A percentile compares a stretch with the other conserved stretches of the same genome.
Conservation (phyloP, 1,140 invertebrate species). For the Drosophila dunni region DNA sequence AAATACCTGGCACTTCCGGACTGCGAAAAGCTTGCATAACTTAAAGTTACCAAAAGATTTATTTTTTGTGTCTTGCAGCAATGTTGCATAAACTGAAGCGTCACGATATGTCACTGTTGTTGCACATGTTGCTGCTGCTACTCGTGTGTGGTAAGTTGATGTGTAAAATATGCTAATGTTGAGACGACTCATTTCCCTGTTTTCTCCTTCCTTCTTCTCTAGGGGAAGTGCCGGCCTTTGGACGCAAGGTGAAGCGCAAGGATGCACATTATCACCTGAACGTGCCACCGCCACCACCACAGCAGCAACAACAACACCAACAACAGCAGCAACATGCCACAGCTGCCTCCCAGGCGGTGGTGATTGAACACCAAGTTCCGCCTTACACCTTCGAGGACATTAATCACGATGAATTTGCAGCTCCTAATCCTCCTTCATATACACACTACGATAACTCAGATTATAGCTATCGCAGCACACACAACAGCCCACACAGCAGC, state of each 20-base stretch:
- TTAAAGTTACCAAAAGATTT: slow-evolving; percentile 3
- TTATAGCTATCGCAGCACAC: slow-evolving; percentile 41
- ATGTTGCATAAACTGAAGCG: slow-evolving; percentile 55
- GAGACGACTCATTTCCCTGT: slow-evolving; percentile 16
- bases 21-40: slow-evolving; percentile 41
- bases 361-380: slow-evolving; percentile 53
- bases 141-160: slow-evolving; percentile 57
- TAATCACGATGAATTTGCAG: slow-evolving; percentile 66
- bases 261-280: slow-evolving; percentile 69
- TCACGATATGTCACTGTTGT: slow-evolving; percentile 53
- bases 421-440: slow-evolving; percentile 22
- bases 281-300: slow-evolving; percentile 66
- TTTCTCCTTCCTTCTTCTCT: slow-evolving; percentile 16
- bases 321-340: slow-evolving; percentile 14
- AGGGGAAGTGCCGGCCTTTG: slow-evolving; percentile 47
- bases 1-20: slow-evolving; percentile 52
- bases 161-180: slow-evolving; percentile 22
- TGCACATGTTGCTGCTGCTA: slow-evolving; percentile 59
- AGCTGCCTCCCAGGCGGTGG: slow-evolving; percentile 37
- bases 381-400: slow-evolving; percentile 72
- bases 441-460: slow-evolving; percentile 55
- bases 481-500: slow-evolving; percentile 23
- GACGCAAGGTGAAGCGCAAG: slow-evolving; percentile 78
- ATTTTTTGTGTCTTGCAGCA: slow-evolving; percentile 38
- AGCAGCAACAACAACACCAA: not conserved